Conservation (phyloP, 2,888 invertebrate genomes). For the Ceramica pisi region DNA sequence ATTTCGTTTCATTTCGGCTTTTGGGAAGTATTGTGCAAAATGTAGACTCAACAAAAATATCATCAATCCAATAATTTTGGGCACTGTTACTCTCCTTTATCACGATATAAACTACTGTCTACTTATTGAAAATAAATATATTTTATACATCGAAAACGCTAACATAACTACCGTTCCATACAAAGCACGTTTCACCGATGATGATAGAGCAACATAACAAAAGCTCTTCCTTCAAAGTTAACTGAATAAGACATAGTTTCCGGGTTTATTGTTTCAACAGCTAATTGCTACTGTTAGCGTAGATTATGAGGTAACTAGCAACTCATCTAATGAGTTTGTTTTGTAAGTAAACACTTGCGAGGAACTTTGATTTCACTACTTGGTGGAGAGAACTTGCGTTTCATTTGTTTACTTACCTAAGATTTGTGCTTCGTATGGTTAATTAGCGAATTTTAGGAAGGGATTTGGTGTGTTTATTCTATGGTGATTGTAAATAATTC, state of each 20-base stretch:
- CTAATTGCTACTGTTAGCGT: slow-evolving; percentile 60
- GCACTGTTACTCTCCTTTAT: not conserved
- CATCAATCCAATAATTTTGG: not conserved
- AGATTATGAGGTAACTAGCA: slow-evolving; percentile 64
- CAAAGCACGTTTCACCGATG: not conserved
- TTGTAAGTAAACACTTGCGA: slow-evolving; percentile 55
- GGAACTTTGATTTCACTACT: slow-evolving; percentile 60
- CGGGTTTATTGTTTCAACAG: slow-evolving; percentile 53
- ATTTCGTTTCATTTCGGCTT: not conserved
- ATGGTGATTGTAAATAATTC: not conserved
- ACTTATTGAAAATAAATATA: not conserved
- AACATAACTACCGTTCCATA: not conserved
- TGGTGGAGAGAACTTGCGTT: slow-evolving; percentile 23
- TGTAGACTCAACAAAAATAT: not conserved
- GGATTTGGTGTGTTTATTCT: slow-evolving; percentile 15
- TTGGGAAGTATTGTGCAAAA: too few relatives aligned
- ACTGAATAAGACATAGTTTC: slow-evolving; percentile 55
- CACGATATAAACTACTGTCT: not conserved
- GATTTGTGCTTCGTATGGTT: slow-evolving; percentile 28
- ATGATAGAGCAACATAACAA: slow-evolving; percentile 13
- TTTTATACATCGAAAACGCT: not conserved
- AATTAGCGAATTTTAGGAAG: slow-evolving; percentile 44
- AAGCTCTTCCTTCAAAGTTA: slow-evolving; percentile 38
- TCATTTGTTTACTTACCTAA: slow-evolving; percentile 48
- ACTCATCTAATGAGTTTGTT: slow-evolving; percentile 66